These are phyloP conservation scores for Vireo griseus DNA, from an alignment of 2,797 vertebrate genomes.

Conservation along the genomic window DNA sequence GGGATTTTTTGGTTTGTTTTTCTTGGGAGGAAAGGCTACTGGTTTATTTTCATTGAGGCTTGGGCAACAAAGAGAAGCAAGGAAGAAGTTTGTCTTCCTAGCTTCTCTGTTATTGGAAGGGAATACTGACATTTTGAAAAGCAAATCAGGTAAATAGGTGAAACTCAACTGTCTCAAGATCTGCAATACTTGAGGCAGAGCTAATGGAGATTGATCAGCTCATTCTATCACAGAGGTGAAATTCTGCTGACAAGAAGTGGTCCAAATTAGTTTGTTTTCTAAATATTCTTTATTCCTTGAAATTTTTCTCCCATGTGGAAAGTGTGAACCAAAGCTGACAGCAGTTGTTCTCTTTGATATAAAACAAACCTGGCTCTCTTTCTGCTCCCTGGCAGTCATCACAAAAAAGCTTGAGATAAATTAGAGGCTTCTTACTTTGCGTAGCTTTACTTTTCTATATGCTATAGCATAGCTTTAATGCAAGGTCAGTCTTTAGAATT, in stretches of 20 bases:
- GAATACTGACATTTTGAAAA: not conserved
- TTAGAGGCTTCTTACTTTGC: not conserved
- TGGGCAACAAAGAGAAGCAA: not conserved
- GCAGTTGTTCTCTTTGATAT: not conserved
- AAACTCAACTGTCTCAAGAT: not conserved
- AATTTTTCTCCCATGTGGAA: not conserved
- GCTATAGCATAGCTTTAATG: not conserved
- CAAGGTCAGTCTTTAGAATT: not conserved
- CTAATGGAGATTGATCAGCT: not conserved
- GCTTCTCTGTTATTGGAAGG: not conserved
- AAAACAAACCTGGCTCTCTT: not conserved
- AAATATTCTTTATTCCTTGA: not conserved
- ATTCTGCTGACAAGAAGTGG: not conserved
- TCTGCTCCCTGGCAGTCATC: not conserved
- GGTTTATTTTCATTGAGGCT: not conserved
- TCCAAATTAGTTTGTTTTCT: not conserved
- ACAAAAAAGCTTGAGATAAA: not conserved
- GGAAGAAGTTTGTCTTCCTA: not conserved
- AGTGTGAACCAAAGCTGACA: not conserved
- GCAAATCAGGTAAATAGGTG: not conserved
- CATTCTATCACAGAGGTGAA: not conserved
- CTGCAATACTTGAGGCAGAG: rapidly evolving
- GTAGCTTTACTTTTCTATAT: not conserved
- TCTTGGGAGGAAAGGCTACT: not conserved
- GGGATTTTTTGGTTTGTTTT: not conserved